These are phyloP conservation scores for Aradophagus sp. DNA, from an alignment of 1,140 invertebrate species.

Conservation along the genomic window DNA sequence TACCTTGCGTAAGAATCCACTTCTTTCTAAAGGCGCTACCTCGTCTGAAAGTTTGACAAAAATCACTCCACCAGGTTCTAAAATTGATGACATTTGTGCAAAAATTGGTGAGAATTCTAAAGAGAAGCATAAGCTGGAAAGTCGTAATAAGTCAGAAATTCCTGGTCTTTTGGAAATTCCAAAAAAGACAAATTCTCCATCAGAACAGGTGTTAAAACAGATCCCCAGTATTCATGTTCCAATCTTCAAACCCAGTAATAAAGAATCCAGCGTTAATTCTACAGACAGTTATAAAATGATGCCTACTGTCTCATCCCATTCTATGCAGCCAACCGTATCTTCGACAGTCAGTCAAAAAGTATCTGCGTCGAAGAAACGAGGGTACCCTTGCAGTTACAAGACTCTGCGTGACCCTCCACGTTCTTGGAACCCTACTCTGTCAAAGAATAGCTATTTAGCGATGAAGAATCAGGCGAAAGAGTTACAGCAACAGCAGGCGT, in stretches of 20 bases:
- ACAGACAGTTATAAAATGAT: conserved; percentile 27
- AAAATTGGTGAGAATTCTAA: conserved; percentile 73
- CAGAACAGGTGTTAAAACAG: conserved; percentile 54
- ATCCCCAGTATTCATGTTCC: conserved; percentile 70
- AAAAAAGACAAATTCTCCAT: conserved; percentile 53
- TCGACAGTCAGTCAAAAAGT: conserved; percentile 47
- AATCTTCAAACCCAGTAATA: conserved; percentile 66
- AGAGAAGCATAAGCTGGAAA: conserved; percentile 69
- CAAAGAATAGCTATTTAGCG: conserved; percentile 73
- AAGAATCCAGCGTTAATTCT: conserved; percentile 8
- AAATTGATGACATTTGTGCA: conserved; percentile 72
- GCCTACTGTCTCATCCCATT: conserved; percentile 13
- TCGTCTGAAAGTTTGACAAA: conserved; percentile 68
- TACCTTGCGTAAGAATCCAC: conserved; percentile 64
- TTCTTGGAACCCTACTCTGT: conserved; percentile 77
- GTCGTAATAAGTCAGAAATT: conserved; percentile 64
- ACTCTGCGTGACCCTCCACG: conserved; percentile 77
- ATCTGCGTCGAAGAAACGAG: conserved; percentile 61
- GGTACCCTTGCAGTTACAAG: conserved; percentile 75
- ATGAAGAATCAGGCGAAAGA: conserved; percentile 72
- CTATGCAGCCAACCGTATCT: conserved; percentile 13
- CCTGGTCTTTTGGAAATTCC: conserved; percentile 71
- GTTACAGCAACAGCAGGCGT: conserved; percentile 57
- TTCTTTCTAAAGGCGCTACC: conserved; percentile 66
- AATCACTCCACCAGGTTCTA: conserved; percentile 66